Evolutionary conservation across 2,113 vertebrate genomes (phyloP).

Genomic region (Rhynchomys soricoides): DNA sequence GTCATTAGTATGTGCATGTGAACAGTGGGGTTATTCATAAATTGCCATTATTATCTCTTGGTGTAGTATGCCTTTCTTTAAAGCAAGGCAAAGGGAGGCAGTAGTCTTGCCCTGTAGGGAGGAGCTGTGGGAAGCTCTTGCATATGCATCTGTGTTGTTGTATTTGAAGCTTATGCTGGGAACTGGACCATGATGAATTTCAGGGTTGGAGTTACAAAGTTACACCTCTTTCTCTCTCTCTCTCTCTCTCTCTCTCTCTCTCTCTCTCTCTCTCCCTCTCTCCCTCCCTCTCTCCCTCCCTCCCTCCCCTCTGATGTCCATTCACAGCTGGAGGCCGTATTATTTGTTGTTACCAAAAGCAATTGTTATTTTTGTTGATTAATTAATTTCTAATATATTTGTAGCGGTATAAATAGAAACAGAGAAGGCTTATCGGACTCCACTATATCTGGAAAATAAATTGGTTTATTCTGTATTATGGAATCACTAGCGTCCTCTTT

Average conservation of each 20-base stretch:
- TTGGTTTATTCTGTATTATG: not conserved
- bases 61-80: slow-evolving; percentile 6
- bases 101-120: not conserved
- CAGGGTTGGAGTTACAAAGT: accelerated
- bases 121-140: not conserved
- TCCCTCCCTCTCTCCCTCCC: not conserved
- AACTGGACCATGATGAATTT: slow-evolving; percentile 31
- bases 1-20: not conserved
- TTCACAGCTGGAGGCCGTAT: not conserved
- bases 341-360: slow-evolving; percentile 23
- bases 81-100: not conserved
- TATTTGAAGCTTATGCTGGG: not conserved
- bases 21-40: not conserved
- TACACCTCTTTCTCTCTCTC: no score
- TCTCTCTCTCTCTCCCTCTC: not conserved
- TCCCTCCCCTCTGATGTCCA: not conserved
- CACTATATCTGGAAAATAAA: not conserved
- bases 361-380: not conserved
- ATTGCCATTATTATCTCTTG: not conserved
- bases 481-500: not conserved
- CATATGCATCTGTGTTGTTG: not conserved
- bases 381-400: not conserved
- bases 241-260: not conserved
- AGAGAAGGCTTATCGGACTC: not conserved
- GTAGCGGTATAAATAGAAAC: not conserved